Base-by-base conservation (phyloP, 2,888 invertebrate genomes). In the Alsophila aescularia region DNA sequence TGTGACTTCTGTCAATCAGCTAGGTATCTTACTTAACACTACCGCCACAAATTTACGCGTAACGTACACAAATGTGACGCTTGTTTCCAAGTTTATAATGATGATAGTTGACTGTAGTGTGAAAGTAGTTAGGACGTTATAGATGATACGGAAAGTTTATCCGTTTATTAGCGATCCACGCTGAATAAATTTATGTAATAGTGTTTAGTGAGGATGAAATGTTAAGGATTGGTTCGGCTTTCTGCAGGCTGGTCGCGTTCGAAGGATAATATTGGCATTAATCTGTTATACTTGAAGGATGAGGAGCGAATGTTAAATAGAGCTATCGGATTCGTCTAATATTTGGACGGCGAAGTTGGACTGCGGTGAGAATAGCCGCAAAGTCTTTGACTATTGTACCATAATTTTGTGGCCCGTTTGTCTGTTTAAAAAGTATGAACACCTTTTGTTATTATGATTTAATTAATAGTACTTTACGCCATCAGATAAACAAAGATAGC, bases 141-240 rank as follows among this genome's bases (percentile, higher is more conserved):
- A 55, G 58, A 53, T 56, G 60, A 70, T 56, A 66, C 58, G 66
- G 70, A 70, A 79, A 82, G 76, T 80, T 84, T 77, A 79, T 81
- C 81, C 77, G 80, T 81, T 81, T 81, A 83, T 83, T 82, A 83
- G 81, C 77, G 77, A 82, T 83, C 78, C 76, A 75, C 75, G 75
- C 78, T 81, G 82, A 86, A 84, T 87, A 84, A 85, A 84, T 86
- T 81, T 81, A 80, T 77, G 78, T 83, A 80, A 84, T 83, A 85
- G 83, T 87, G 87, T 87, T 85, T 84, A 82, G 77, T 78, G 66
- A 80, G 81, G 84, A 85, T 87, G 85, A 83, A 79, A 75, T 73
- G 75, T 75, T 72, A 69, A 75, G 78, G 76, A 75, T 77, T 70
- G 73, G 68, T 72, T 69, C 63, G 68, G 60, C 67, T 66, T 65